These are phyloP conservation scores for Phrynocephalus forsythii DNA, from an alignment of 2,797 vertebrate species.

Conservation along the genomic window DNA sequence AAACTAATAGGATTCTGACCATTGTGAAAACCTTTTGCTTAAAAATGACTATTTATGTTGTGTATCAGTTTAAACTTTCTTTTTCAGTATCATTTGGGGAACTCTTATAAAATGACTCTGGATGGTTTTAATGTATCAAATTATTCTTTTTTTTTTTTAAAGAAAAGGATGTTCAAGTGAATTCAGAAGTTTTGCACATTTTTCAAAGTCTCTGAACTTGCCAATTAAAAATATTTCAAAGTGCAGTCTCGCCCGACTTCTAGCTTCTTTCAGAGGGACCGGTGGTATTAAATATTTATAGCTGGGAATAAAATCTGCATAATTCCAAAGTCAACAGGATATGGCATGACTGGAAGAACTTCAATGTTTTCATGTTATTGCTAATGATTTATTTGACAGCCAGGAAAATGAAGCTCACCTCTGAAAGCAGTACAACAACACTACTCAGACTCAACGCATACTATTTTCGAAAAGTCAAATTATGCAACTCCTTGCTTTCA, in stretches of 20 bases:
- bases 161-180: not conserved
- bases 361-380: conserved; percentile 24
- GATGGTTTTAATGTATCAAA: not conserved
- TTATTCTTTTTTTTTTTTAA: not conserved
- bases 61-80: not conserved
- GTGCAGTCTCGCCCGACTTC: conserved; percentile 29
- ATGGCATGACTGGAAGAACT: not conserved
- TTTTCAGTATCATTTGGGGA: not conserved
- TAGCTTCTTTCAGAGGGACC: conserved; percentile 29
- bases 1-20: no score
- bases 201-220: conserved; percentile 39
- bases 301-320: conserved; percentile 35
- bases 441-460: not conserved
- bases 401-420: conserved; percentile 14
- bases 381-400: conserved; percentile 41
- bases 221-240: conserved; percentile 35
- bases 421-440: conserved; percentile 1
- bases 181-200: conserved; percentile 3
- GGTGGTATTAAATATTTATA: conserved; percentile 38
- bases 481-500: not conserved
- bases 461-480: not conserved
- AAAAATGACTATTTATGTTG: not conserved
- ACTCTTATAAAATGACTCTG: not conserved
- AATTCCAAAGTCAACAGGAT: conserved; percentile 43
- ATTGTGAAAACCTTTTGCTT: not conserved